A percentile compares a stretch with the other conserved stretches of the same genome.
Evolutionary conservation across 2,888 invertebrate genomes (phyloP).

Genomic region (Psylliodes chrysocephalus): DNA sequence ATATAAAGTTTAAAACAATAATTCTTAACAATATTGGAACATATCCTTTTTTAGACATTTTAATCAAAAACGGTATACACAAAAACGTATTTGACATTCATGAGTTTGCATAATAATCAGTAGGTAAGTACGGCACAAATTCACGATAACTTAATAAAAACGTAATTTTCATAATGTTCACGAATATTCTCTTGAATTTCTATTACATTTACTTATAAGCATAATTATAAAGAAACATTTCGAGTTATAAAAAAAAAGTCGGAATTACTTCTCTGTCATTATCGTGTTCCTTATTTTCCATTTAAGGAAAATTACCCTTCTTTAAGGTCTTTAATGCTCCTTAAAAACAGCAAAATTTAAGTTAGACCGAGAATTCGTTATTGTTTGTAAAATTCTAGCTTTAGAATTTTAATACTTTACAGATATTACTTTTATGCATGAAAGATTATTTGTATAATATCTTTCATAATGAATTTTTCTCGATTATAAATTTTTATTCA

Average conservation of each 20-base stretch:
- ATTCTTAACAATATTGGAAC: no score
- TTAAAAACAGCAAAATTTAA: conserved; percentile 10
- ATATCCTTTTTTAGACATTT: no score
- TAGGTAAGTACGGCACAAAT: background rate
- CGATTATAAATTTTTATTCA: no score
- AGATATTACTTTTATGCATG: conserved; percentile 21
- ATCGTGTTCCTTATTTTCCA: conserved; percentile 16
- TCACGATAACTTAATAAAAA: background rate
- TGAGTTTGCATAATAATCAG: no score
- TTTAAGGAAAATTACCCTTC: conserved; percentile 8
- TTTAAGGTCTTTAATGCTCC: conserved; percentile 17
- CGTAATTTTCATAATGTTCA: background rate
- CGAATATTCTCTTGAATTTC: background rate
- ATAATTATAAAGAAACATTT: background rate
- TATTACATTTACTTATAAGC: background rate
- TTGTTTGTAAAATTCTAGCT: conserved; percentile 15
- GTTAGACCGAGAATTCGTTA: conserved; percentile 10
- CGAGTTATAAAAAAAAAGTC: background rate
- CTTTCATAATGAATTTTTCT: background rate
- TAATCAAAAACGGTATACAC: no score
- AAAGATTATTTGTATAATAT: conserved; percentile 2
- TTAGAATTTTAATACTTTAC: conserved; percentile 15
- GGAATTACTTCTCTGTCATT: conserved; percentile 6
- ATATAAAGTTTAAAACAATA: no score
- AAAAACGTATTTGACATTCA: no score